Percentiles rank a stretch among this genome's conserved stretches.
Evolutionary conservation across 2,797 vertebrate genomes (phyloP).

Genomic region (Crocidura indochinensis): DNA sequence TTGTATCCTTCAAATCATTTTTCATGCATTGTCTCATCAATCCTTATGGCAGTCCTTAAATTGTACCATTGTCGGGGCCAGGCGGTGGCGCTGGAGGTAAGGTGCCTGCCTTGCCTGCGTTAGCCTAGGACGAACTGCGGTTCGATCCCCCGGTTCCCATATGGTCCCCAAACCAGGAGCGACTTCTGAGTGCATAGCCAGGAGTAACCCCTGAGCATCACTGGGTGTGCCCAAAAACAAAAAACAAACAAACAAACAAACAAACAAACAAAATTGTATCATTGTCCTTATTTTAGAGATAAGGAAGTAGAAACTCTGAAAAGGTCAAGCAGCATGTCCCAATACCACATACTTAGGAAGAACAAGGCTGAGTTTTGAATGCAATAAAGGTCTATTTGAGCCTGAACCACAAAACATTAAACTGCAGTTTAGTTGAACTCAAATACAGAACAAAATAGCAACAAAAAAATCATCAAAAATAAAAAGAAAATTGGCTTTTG

Average conservation of each 20-base stretch:
- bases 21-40: slow-evolving; percentile 36
- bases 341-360: not conserved
- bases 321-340: not conserved
- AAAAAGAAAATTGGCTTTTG: not conserved
- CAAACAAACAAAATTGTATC: not conserved
- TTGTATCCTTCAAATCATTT: slow-evolving; percentile 59
- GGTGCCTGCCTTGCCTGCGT: too few species aligned
- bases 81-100: too few species aligned
- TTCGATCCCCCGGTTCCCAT: too few species aligned
- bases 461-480: not conserved
- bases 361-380: slow-evolving; percentile 53
- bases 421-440: not conserved
- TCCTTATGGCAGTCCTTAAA: slow-evolving; percentile 40
- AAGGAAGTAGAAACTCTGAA: slow-evolving; percentile 49
- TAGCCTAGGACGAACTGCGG: too few species aligned
- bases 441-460: slow-evolving; percentile 49
- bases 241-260: too few species aligned
- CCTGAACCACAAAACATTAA: slow-evolving; percentile 27
- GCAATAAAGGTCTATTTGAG: slow-evolving; percentile 5
- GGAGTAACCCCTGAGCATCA: too few species aligned
- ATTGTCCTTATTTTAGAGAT: slow-evolving; percentile 53
- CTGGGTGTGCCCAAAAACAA: too few species aligned
- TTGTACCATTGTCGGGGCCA: not conserved
- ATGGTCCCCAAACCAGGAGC: too few species aligned
- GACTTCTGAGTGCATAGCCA: too few species aligned